Conservation (phyloP, 2,113 vertebrate genomes). For the Xiphophorus maculatus region DNA sequence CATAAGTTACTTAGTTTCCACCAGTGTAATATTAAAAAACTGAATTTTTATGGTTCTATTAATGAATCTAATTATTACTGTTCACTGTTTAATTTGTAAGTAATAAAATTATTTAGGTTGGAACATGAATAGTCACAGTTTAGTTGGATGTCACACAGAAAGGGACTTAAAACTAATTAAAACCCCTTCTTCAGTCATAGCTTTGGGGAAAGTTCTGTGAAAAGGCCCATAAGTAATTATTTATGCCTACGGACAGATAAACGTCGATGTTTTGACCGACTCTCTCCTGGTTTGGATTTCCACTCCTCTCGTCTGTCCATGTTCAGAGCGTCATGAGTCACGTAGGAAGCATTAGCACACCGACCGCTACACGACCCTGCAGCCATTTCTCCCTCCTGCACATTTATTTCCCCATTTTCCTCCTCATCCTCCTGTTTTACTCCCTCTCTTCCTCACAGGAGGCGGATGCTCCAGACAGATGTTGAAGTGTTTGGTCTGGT, state of each 20-base stretch:
- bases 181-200: not conserved
- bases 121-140: not conserved
- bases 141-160: not conserved
- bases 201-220: not conserved
- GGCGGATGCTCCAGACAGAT: slow-evolving; percentile 88
- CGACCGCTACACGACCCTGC: slow-evolving; percentile 4
- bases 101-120: not conserved
- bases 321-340: slow-evolving; percentile 17
- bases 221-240: not conserved
- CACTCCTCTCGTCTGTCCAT: not conserved
- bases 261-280: not conserved
- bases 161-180: not conserved
- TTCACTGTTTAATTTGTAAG: not conserved
- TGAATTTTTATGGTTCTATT: no score
- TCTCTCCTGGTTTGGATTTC: not conserved
- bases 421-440: not conserved
- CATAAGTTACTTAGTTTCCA: no score
- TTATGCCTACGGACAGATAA: not conserved
- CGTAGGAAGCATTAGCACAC: slow-evolving; percentile 15
- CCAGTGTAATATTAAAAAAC: no score
- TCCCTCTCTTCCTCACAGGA: slow-evolving; percentile 73
- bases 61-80: not conserved
- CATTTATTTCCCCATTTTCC: slow-evolving; percentile 13
- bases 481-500: slow-evolving; percentile 90
- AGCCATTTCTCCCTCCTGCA: slow-evolving; percentile 14